Conservation (phyloP, 2,888 invertebrate species). For the Oxytorus armatus region DNA sequence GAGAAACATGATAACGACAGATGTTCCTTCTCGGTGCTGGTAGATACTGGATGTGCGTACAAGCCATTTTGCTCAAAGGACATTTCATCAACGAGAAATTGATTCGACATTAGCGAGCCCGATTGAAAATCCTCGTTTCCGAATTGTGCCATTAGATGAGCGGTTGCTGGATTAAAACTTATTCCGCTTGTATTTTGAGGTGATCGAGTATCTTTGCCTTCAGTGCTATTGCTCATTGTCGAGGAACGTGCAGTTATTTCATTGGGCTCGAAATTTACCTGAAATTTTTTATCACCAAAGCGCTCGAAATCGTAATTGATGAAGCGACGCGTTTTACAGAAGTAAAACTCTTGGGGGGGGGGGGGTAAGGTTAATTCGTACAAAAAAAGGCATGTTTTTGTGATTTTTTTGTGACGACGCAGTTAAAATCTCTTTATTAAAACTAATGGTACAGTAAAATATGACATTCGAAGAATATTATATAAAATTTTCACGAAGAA, state of each 20-base stretch:
- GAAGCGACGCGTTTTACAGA: too few relatives aligned
- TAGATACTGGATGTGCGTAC: slow-evolving; percentile 71
- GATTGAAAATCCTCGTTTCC: slow-evolving; percentile 79
- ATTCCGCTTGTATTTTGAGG: slow-evolving; percentile 72
- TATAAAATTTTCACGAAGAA: too few relatives aligned
- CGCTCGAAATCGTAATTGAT: neutral
- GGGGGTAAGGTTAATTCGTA: too few relatives aligned
- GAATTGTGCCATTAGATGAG: slow-evolving; percentile 79
- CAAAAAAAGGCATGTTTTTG: too few relatives aligned
- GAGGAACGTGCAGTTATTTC: slow-evolving; percentile 82
- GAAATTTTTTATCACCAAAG: slow-evolving; percentile 12
- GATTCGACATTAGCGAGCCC: slow-evolving; percentile 82
- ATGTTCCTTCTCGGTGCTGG: slow-evolving; percentile 73
- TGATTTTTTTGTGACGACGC: neutral
- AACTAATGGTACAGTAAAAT: too few relatives aligned
- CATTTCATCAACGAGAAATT: slow-evolving; percentile 83
- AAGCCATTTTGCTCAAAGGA: slow-evolving; percentile 82
- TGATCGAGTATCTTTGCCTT: slow-evolving; percentile 66
- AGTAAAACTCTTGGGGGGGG: too few relatives aligned
- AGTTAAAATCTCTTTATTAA: too few relatives aligned
- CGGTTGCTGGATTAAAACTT: slow-evolving; percentile 76
- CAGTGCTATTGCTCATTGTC: slow-evolving; percentile 72
- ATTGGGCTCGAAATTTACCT: slow-evolving; percentile 79
- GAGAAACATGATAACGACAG: slow-evolving; percentile 81
- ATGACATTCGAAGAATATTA: too few relatives aligned